Percentiles rank a stretch among this genome's conserved stretches.
Conservation (phyloP, 2,113 vertebrate genomes). For the Crotalus horridus region DNA sequence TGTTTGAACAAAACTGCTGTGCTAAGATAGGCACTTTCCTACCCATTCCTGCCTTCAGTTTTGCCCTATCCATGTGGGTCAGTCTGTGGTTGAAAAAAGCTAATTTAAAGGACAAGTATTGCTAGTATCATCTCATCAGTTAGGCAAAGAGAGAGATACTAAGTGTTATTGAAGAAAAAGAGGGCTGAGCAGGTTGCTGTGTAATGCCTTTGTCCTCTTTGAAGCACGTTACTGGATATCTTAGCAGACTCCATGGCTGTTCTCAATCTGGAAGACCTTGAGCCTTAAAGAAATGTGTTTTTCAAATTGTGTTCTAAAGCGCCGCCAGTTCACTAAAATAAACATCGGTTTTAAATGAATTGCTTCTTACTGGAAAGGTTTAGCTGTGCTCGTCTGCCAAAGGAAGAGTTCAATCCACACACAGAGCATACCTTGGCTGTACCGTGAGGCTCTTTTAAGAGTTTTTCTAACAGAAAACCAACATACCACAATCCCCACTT, state of each 20-base stretch:
- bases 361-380: not conserved
- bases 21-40: not conserved
- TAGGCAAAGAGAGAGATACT: not conserved
- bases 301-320: fast-evolving
- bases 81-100: not conserved
- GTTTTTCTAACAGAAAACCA: not conserved
- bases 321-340: not conserved
- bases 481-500: too few relatives aligned
- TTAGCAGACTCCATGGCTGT: not conserved
- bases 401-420: not conserved
- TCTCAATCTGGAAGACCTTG: not conserved
- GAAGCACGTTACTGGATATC: not conserved
- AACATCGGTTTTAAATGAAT: not conserved
- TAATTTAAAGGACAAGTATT: not conserved
- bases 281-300: not conserved
- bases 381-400: not conserved
- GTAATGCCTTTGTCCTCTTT: not conserved
- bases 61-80: too few relatives aligned
- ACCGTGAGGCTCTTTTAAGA: not conserved
- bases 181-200: not conserved
- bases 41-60: not conserved
- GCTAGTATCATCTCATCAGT: not conserved
- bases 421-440: not conserved
- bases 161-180: not conserved
- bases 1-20: not conserved